These are phyloP conservation scores for Nothocercus julius DNA, from an alignment of 2,113 vertebrate genomes.

Conservation along the genomic window DNA sequence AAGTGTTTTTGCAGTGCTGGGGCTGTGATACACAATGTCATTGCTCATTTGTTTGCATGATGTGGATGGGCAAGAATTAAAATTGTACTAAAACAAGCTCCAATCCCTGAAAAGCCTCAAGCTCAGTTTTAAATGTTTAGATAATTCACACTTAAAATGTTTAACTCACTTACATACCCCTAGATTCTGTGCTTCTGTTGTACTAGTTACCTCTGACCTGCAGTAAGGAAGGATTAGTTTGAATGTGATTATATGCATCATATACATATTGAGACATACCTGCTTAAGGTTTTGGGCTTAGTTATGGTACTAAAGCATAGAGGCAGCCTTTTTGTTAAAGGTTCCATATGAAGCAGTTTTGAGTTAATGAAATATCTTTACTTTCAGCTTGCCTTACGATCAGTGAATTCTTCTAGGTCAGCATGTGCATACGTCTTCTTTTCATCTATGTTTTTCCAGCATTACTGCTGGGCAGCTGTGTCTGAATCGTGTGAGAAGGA, in stretches of 20 bases:
- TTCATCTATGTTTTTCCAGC: slow-evolving; percentile 88
- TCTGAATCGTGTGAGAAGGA: slow-evolving; percentile 34
- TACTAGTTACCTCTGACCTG: not conserved
- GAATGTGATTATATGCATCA: rapidly evolving
- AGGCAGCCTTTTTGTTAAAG: not conserved
- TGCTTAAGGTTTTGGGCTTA: not conserved
- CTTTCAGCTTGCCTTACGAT: slow-evolving; percentile 87
- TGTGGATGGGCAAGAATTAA: not conserved
- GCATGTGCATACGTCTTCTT: slow-evolving; percentile 90
- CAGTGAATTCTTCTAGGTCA: slow-evolving; percentile 88
- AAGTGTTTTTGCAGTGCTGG: not conserved
- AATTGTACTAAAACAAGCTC: not conserved
- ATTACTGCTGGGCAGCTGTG: slow-evolving; percentile 76
- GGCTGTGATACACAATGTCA: not conserved
- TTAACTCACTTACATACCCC: not conserved
- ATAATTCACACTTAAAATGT: not conserved
- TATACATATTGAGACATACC: not conserved
- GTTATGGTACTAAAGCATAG: not conserved
- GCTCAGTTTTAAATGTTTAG: not conserved
- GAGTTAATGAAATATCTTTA: not conserved
- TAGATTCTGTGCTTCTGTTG: not conserved
- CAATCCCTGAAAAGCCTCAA: not conserved
- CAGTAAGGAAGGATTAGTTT: not conserved
- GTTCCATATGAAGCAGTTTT: not conserved
- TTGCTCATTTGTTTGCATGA: not conserved